A percentile compares a stretch with the other conserved stretches of the same genome.
These are phyloP conservation scores for Petrolisthes manimaculis DNA, from an alignment of 2,888 invertebrate genomes.

Conservation along the genomic window DNA sequence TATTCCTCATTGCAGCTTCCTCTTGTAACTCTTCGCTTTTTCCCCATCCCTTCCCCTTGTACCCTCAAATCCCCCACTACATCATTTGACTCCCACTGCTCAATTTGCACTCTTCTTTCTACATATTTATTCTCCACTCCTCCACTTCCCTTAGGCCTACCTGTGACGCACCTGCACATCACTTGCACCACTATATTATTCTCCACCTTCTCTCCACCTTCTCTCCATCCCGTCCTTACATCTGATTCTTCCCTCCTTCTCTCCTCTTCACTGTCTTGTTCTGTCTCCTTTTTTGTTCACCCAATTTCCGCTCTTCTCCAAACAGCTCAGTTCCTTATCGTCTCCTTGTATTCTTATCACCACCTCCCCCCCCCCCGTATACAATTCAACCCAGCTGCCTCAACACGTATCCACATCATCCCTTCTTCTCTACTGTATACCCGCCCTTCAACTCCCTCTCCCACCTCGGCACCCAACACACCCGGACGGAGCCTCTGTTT, in stretches of 20 bases:
- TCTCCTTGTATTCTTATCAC: not conserved
- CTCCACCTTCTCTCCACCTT: not conserved
- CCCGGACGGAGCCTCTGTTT: constrained; percentile 28
- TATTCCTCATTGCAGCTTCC: no score
- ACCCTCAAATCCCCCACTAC: no score
- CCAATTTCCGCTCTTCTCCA: not conserved
- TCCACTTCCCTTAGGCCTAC: not conserved
- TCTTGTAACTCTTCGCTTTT: no score
- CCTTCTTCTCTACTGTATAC: not conserved
- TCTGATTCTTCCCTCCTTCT: not conserved
- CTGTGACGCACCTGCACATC: not conserved
- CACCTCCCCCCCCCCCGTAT: not conserved
- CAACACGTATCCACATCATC: not conserved
- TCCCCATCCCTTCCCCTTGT: no score
- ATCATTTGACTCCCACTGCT: no score
- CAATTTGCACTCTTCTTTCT: no score
- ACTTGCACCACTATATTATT: not conserved
- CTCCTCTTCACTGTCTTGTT: not conserved
- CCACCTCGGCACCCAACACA: not conserved
- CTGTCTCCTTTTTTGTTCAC: not conserved
- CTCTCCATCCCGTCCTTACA: not conserved
- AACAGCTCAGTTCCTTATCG: not conserved
- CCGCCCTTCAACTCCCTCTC: not conserved
- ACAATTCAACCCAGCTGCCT: not conserved
- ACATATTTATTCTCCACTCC: no score